These are phyloP conservation scores for Diarsia brunnea DNA, from an alignment of 2,888 invertebrate species.

Conservation along the genomic window DNA sequence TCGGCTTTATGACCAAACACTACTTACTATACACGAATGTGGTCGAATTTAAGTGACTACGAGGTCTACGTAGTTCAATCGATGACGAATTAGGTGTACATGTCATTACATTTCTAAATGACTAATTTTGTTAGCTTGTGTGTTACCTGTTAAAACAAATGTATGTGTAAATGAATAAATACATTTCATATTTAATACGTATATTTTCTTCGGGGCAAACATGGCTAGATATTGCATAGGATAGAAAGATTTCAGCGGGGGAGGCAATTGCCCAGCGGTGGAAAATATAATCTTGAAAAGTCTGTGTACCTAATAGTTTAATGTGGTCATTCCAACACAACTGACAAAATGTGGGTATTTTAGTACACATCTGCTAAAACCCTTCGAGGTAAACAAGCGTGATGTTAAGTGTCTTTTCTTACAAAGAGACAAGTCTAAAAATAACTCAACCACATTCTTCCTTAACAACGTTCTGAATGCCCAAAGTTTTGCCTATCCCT, in stretches of 20 bases:
- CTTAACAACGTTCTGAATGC: conserved; percentile 22
- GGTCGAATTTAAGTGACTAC: background rate
- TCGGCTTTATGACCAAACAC: background rate
- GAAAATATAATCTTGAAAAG: background rate
- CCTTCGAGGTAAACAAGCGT: background rate
- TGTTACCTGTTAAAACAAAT: too few species aligned
- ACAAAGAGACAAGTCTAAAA: conserved; percentile 9
- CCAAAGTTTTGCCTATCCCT: conserved; percentile 37
- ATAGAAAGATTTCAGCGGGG: too few species aligned
- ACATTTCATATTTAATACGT: background rate
- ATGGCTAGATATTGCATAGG: too few species aligned
- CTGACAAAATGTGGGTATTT: background rate
- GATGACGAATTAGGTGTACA: too few species aligned
- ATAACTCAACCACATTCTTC: conserved; percentile 13
- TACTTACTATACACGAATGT: too few species aligned
- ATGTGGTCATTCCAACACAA: background rate
- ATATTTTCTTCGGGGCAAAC: background rate
- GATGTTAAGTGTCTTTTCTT: background rate
- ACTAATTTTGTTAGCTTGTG: too few species aligned
- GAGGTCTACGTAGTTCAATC: too few species aligned
- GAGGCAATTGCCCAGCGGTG: too few species aligned
- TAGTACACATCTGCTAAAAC: background rate
- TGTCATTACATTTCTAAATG: too few species aligned
- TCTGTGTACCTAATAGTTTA: background rate
- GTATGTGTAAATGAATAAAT: too few species aligned